Conservation (phyloP, 2,888 invertebrate species). For the Epiblema foenella region DNA sequence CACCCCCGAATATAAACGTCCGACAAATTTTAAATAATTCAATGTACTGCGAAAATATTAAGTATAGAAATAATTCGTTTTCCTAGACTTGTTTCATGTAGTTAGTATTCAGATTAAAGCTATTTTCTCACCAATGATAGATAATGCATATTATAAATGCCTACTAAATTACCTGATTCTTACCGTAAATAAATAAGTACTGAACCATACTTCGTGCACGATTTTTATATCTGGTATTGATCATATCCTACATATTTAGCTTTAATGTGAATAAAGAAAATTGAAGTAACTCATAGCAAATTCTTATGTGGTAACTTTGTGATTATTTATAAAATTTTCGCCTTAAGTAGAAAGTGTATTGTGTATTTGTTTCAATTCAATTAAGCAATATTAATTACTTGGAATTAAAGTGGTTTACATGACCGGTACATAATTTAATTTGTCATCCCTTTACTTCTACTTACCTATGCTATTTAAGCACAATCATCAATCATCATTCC, state of each 20-base stretch:
- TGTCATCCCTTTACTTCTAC: constrained; percentile 39
- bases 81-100: constrained; percentile 14
- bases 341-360: constrained; percentile 69
- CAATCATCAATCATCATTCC: neutral
- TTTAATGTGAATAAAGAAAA: constrained; percentile 53
- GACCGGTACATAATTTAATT: constrained; percentile 55
- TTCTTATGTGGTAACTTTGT: constrained; percentile 34
- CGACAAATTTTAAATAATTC: neutral
- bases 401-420: constrained; percentile 78
- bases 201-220: constrained; percentile 35
- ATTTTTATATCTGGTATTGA: constrained; percentile 30
- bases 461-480: neutral
- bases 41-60: constrained; percentile 39
- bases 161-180: constrained; percentile 31
- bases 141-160: constrained; percentile 32
- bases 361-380: constrained; percentile 80
- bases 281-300: constrained; percentile 38
- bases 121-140: constrained; percentile 39
- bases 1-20: constrained; percentile 9
- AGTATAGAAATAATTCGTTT: constrained; percentile 19
- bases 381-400: constrained; percentile 82
- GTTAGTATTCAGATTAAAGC: constrained; percentile 44
- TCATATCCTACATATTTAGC: constrained; percentile 43
- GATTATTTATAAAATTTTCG: constrained; percentile 49
- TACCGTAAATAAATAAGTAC: constrained; percentile 12